Evolutionary conservation across 2,888 invertebrate species (phyloP).

Genomic region (Pandemis heparana): DNA sequence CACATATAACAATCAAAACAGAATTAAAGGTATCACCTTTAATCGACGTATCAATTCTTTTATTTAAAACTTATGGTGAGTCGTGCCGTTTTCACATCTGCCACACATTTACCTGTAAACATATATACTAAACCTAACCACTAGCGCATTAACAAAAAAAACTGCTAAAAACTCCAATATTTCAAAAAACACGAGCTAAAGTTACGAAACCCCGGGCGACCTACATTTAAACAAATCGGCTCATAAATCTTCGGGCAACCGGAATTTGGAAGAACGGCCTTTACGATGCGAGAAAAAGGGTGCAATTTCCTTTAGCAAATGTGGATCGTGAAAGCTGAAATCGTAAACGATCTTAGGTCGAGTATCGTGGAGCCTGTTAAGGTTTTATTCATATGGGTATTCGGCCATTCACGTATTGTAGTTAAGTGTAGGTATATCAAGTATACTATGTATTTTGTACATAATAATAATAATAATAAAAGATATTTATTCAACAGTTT

Average conservation of each 20-base stretch:
- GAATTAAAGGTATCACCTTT: too few species aligned
- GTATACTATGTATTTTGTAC: too few species aligned
- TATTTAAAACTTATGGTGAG: not conserved
- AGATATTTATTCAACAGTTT: too few species aligned
- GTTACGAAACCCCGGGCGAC: conserved; percentile 34
- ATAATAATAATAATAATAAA: too few species aligned
- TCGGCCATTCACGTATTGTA: not conserved
- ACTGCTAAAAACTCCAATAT: conserved; percentile 21
- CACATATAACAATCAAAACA: too few species aligned
- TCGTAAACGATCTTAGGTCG: conserved; percentile 33
- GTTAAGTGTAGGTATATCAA: too few species aligned
- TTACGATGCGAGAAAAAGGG: conserved; percentile 11
- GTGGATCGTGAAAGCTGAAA: conserved; percentile 31
- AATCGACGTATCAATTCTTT: not conserved
- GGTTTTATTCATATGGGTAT: conserved; percentile 4
- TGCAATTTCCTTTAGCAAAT: conserved; percentile 12
- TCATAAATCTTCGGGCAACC: conserved; percentile 19
- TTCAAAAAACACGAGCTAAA: conserved; percentile 25
- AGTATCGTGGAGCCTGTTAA: conserved; percentile 7
- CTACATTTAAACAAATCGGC: conserved; percentile 42
- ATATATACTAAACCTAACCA: not conserved
- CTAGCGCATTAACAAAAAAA: not conserved
- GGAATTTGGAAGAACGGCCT: conserved; percentile 1
- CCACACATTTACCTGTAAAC: not conserved
- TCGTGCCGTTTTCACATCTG: not conserved